Conservation (phyloP, 2,888 invertebrate genomes). For the Liposcelis brunnea region DNA sequence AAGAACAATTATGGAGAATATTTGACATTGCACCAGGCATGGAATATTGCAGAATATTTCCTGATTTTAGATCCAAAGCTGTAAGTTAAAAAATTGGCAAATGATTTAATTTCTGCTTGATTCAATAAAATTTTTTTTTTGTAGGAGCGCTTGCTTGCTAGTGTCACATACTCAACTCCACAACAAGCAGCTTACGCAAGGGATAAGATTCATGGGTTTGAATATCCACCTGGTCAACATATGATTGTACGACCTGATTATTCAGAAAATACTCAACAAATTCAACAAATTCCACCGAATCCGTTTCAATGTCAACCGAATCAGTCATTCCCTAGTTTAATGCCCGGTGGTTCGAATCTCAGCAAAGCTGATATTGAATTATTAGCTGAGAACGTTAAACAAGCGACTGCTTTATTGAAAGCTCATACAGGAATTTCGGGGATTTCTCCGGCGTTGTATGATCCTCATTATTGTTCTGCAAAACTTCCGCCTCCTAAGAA, state of each 20-base stretch:
- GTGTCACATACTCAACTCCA: conserved; percentile 51
- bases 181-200: conserved; percentile 56
- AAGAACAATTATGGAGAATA: conserved; percentile 61
- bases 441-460: conserved; percentile 19
- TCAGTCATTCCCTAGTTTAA: conserved; percentile 11
- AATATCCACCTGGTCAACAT: conserved; percentile 75
- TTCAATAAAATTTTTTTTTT: conserved; percentile 1
- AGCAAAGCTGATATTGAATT: background rate
- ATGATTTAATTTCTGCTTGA: background rate
- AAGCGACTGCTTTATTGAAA: background rate
- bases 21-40: conserved; percentile 74
- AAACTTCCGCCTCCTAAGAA: conserved; percentile 52
- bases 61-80: conserved; percentile 17
- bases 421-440: background rate
- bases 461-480: conserved; percentile 34
- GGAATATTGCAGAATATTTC: conserved; percentile 30
- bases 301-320: background rate
- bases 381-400: background rate
- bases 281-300: conserved; percentile 3
- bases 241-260: conserved; percentile 53
- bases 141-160: conserved; percentile 32
- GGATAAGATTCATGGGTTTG: conserved; percentile 77
- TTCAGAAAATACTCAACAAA: conserved; percentile 13
- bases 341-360: conserved; percentile 2
- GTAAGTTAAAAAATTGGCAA: too few species aligned